These are phyloP conservation scores for Gordius sp. DNA, from an alignment of 2,888 invertebrate species.

Conservation along the genomic window DNA sequence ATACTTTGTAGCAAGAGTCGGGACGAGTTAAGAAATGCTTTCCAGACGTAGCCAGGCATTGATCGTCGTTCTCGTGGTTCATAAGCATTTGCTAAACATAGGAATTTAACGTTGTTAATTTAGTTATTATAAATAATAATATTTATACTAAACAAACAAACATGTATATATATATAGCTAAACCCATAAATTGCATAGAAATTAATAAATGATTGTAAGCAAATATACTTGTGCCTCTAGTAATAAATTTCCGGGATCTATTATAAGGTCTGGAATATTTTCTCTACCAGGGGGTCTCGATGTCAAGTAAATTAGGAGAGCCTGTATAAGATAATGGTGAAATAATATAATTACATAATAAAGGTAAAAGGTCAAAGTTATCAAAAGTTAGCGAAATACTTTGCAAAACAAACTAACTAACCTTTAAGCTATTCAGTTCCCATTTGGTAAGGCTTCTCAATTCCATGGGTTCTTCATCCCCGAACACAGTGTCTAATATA, in stretches of 20 bases:
- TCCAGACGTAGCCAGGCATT: not conserved
- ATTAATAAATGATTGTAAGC: too few relatives aligned
- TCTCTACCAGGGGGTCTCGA: not conserved
- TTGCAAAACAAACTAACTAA: not conserved
- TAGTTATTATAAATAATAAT: too few relatives aligned
- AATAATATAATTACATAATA: not conserved
- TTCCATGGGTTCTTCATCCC: too few relatives aligned
- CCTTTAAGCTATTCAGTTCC: not conserved
- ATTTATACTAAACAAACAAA: not conserved
- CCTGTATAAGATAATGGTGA: not conserved
- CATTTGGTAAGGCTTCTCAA: not conserved
- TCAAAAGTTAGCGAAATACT: not conserved
- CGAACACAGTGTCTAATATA: too few relatives aligned
- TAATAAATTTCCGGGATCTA: not conserved
- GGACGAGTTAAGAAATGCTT: not conserved
- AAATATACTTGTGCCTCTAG: not conserved
- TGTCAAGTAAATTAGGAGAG: not conserved
- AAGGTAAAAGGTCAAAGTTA: not conserved
- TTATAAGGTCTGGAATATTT: conserved; percentile 6
- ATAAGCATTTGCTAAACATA: too few relatives aligned
- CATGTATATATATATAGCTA: not conserved
- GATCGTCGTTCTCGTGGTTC: not conserved
- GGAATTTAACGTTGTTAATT: too few relatives aligned
- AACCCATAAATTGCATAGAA: not conserved
- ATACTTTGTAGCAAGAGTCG: not conserved